Conservation (phyloP, 2,888 invertebrate species). For the Cosmia pyralina region DNA sequence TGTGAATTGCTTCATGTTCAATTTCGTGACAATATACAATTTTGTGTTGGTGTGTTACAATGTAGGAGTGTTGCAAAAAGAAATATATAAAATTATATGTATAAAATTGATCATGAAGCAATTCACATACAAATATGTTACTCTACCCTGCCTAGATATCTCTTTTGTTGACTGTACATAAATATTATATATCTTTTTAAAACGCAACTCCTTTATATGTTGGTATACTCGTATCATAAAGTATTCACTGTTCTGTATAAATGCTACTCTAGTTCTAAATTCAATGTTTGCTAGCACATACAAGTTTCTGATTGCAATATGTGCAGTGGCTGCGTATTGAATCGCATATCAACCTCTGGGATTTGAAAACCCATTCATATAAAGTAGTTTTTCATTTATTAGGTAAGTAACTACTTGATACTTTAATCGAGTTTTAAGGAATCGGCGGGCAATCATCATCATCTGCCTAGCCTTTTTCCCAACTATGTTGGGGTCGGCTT, state of each 20-base stretch:
- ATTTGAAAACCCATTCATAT: not conserved
- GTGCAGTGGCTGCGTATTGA: slow-evolving; percentile 18
- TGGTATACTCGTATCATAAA: not conserved
- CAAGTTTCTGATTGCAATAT: slow-evolving; percentile 20
- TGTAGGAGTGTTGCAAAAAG: no score
- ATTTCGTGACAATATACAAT: no score
- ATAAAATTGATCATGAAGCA: no score
- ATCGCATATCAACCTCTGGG: not conserved
- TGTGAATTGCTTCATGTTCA: no score
- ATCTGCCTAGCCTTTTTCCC: no score
- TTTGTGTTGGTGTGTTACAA: no score
- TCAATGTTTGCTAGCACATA: slow-evolving; percentile 7
- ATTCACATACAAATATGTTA: no score
- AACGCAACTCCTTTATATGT: not conserved
- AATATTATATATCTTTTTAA: not conserved
- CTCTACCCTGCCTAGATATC: no score
- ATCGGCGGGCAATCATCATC: no score
- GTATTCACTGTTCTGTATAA: not conserved
- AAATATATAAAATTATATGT: no score
- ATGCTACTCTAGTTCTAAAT: slow-evolving; percentile 6
- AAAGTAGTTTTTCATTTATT: not conserved
- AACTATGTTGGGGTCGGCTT: no score
- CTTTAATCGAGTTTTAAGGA: not conserved
- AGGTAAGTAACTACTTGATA: not conserved
- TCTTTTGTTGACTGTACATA: no score